A percentile compares a stretch with the other conserved stretches of the same genome.
Conservation (phyloP, 2,113 vertebrate genomes). For the Sarotherodon lohbergeri region DNA sequence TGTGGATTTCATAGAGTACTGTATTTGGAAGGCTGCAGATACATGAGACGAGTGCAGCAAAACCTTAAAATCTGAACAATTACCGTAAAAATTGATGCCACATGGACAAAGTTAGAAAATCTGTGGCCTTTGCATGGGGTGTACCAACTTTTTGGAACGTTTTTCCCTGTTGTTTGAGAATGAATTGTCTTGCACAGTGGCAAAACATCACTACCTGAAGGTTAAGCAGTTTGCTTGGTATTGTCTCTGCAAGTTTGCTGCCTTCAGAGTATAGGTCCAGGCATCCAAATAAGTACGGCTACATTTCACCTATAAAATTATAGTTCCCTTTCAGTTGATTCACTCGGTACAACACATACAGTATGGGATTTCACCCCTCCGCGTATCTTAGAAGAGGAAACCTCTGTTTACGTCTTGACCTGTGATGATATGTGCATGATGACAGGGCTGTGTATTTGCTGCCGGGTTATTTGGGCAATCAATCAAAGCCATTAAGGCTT, state of each 20-base stretch:
- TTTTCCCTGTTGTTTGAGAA: not conserved
- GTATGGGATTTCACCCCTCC: rapidly evolving
- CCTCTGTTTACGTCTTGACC: not conserved
- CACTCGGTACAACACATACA: not conserved
- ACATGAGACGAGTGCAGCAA: not conserved
- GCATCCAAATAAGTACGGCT: not conserved
- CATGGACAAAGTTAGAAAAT: not conserved
- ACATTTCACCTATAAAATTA: not conserved
- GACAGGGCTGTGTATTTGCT: not conserved
- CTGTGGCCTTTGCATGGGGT: not conserved
- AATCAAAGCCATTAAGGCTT: not conserved
- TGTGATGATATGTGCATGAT: not conserved
- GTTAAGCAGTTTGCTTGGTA: not conserved
- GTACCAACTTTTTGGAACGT: not conserved
- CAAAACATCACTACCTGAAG: not conserved
- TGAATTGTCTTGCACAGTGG: not conserved
- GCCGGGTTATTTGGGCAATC: not conserved
- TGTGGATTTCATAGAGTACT: not conserved
- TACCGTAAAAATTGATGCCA: not conserved
- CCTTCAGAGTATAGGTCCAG: not conserved
- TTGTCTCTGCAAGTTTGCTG: not conserved
- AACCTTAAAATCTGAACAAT: not conserved
- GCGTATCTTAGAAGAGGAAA: not conserved
- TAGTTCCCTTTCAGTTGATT: not conserved
- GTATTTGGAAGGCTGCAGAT: not conserved